Evolutionary conservation across 2,113 vertebrate species (phyloP), one percentile per base, ranked within the genome.

Genomic region (Oplegnathus fasciatus): DNA sequence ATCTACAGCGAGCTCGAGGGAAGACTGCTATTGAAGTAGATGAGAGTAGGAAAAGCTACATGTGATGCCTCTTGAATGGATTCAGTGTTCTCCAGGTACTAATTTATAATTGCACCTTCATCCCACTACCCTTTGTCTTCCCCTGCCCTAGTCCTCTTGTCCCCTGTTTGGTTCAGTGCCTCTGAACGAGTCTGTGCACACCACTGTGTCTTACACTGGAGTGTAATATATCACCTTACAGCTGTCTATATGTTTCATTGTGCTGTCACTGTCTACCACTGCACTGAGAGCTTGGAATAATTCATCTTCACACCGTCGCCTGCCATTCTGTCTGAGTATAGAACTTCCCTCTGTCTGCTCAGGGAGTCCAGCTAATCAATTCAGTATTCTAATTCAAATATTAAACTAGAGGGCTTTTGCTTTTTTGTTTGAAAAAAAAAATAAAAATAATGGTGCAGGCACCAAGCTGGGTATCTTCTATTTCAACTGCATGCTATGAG

Each of bases 301-400:
- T 78, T 44, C 70, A 57, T 75, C 82, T 78, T 62, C 75, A 70
- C 37, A 22, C 2, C 69, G 76, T 68, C 71, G 64, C 48, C 55
- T 76, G 64, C n/a, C 57, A 70, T 44, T 32, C 44, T 30, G 22
- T 50, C 32, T 54, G 46, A 55, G 48, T 30, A 9, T 18, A 52
- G 50, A 57, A 26, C 28, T 1, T 44, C 34, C 7, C 57, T 28
- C 30, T 32, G 42, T 67, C 44, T 46, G 69, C 58, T 55, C 64
- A 10, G 14, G n/a, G 58, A 61, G 42, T 44, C 46, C 67, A 26
- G 0, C 4, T 57, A 46, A 50, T 67, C 28, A 68, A 32, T 44
- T 75, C 32, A 15, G 11, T 28, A 1, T 66, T 82, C 32, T n/a
- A 58, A 15, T 72, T 62, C 22, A 78, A 78, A 52, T 52, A 26